Conservation (phyloP, 92 coral and sea anemone genomes). For the Umimayanthus kanabou region DNA sequence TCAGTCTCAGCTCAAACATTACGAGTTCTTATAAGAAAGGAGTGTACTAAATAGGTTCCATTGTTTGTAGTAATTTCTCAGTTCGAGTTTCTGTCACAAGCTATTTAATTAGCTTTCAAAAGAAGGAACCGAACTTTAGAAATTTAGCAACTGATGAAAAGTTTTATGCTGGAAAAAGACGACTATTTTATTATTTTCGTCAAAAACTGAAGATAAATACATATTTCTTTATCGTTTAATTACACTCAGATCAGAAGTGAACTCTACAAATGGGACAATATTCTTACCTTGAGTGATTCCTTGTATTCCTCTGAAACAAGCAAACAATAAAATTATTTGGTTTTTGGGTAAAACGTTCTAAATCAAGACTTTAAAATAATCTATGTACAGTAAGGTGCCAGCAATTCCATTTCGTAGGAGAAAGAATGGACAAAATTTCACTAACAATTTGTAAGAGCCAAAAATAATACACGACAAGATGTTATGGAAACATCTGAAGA, state of each 20-base stretch:
- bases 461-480: too few species aligned
- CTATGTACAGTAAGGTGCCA: background rate
- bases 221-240: background rate
- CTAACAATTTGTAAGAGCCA: too few species aligned
- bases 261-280: background rate
- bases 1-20: too few species aligned
- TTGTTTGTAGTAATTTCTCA: too few species aligned
- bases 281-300: slow-evolving; percentile 1
- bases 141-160: background rate
- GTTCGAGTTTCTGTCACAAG: background rate
- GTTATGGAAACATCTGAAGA: too few species aligned
- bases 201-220: background rate
- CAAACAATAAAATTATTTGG: background rate
- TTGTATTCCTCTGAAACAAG: slow-evolving; percentile 13
- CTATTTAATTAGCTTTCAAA: too few species aligned
- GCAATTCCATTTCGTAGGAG: too few species aligned
- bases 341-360: background rate
- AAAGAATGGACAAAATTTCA: background rate
- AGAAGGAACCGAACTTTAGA: too few species aligned
- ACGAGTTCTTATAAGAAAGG: too few species aligned
- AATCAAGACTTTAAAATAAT: too few species aligned
- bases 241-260: background rate
- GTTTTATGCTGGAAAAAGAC: too few species aligned
- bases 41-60: too few species aligned
- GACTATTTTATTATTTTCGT: background rate